Percentiles rank a stretch among this genome's conserved stretches.
Conservation (phyloP, 2,797 vertebrate genomes). For the Momotus momota region DNA sequence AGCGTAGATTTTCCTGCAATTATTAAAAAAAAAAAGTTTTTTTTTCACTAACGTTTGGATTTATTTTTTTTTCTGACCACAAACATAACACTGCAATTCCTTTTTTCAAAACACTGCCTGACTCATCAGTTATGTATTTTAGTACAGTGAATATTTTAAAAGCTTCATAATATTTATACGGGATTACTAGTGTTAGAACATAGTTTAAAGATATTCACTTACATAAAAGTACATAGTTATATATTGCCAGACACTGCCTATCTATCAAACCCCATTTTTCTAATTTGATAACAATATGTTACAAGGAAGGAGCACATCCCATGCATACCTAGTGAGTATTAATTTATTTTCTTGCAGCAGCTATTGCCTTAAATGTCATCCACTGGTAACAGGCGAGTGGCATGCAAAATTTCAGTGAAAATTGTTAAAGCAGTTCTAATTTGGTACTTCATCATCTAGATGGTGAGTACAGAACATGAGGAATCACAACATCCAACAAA, state of each 20-base stretch:
- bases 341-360: neutral
- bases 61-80: neutral
- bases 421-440: neutral
- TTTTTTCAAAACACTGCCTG: neutral
- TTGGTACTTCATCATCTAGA: neutral
- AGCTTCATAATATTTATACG: neutral
- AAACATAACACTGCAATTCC: neutral
- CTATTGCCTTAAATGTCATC: neutral
- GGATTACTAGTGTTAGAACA: neutral
- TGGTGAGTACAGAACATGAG: neutral
- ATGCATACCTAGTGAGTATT: neutral
- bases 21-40: neutral
- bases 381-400: neutral
- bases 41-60: neutral
- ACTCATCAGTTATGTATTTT: neutral
- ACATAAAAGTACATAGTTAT: neutral
- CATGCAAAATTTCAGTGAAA: neutral
- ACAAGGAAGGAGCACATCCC: neutral
- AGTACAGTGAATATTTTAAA: neutral
- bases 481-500: neutral
- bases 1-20: slow-evolving; percentile 94
- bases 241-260: too few relatives aligned
- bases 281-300: neutral
- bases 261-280: neutral
- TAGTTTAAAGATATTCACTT: neutral